Base-by-base conservation (phyloP, 2,797 vertebrate genomes). In the Tokudaia muenninki region DNA sequence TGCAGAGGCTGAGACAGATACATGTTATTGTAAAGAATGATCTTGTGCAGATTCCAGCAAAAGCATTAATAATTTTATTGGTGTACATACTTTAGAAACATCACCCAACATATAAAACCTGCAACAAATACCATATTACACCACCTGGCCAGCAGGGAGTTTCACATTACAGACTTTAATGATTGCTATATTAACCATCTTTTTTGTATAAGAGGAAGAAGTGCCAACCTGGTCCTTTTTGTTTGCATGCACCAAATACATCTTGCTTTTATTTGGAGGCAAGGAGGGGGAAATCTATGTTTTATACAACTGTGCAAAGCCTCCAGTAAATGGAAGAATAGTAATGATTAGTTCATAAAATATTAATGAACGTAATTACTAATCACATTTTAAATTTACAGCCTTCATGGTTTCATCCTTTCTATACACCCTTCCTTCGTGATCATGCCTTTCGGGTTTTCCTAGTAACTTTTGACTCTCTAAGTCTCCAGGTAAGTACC, bases 51-150 rank as follows among this genome's bases (percentile, higher is more conserved):
- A 84, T 81, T 72, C 98, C 84, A 99, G 77, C 3, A 93, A 70
- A 47, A 81, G 63, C 12, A 61, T 61, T 72, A 89, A 61, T 24
- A 81, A 74, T 41, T 81, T 29, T 31, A 72, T 61, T 74, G n/a
- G 52, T 26, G 31, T 44, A 63, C 17, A 75, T 47, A 72, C 61
- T 70, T 93, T 80, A 61, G 65, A 57, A 47, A 37, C 81, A 37
- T 81, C 50, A 81, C 22, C 34, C 19, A 59, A 77, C 16, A 70
- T 70, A 59, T 52, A 87, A 98, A 93, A 99, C 50, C 21, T 44
- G n/a, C 63, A 63, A 99, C 1, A 19, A 74, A 59, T 99, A 14
- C 17, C 19, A 50, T n/a, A 74, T 3, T 19, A 22, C 31, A n/a
- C 17, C 21, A 65, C 17, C 37, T 44, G 26, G 14, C 52, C 34